A percentile compares a stretch with the other conserved stretches of the same genome.
Conservation (phyloP, 2,797 vertebrate species). For the Propithecus deckenii region DNA sequence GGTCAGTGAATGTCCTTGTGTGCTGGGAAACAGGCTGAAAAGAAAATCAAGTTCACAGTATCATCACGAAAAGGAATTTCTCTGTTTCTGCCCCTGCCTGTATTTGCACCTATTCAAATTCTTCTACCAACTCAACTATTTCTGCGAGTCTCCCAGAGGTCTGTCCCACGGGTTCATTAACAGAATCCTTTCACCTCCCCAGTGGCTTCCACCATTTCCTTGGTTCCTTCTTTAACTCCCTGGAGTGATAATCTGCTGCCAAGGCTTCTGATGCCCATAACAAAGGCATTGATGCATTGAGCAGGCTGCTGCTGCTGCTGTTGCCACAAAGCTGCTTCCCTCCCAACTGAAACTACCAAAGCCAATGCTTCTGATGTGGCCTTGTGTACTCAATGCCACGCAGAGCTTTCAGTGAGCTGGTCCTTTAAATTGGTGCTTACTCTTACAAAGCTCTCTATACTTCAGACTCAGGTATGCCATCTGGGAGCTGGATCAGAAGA, state of each 20-base stretch:
- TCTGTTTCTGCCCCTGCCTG: background rate
- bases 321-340: constrained; percentile 46
- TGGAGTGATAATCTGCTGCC: constrained; percentile 44
- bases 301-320: background rate
- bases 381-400: constrained; percentile 14
- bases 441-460: constrained; percentile 32
- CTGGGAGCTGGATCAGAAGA: background rate
- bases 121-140: constrained; percentile 12
- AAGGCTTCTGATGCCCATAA: constrained; percentile 52
- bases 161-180: constrained; percentile 51
- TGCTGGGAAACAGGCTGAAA: constrained; percentile 7
- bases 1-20: background rate
- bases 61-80: constrained; percentile 13
- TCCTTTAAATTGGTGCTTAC: constrained; percentile 53
- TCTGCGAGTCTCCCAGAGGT: background rate
- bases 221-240: background rate
- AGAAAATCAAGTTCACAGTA: constrained; percentile 37
- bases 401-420: constrained; percentile 45
- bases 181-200: constrained; percentile 38
- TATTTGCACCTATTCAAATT: constrained; percentile 27
- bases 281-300: constrained; percentile 46
- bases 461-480: constrained; percentile 8
- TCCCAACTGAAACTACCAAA: constrained; percentile 42
- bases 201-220: constrained; percentile 32
- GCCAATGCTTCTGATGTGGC: constrained; percentile 36